These are phyloP conservation scores for Sepiola atlantica DNA, from an alignment of 2,888 invertebrate genomes.

Conservation along the genomic window DNA sequence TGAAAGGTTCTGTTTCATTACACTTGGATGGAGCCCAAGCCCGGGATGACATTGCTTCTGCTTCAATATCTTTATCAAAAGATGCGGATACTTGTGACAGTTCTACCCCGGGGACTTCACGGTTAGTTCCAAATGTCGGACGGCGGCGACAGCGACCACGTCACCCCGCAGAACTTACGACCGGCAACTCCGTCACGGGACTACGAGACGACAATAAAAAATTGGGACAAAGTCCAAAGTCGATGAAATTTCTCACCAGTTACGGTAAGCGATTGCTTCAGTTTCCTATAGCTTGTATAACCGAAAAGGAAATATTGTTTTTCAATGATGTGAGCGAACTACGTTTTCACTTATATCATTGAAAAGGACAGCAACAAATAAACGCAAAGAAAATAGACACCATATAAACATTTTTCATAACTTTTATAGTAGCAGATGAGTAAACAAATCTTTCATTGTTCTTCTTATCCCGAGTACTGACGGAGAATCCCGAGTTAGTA, in stretches of 20 bases:
- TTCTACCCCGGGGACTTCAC: neutral
- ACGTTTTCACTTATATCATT: too few relatives aligned
- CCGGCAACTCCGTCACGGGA: neutral
- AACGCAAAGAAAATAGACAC: too few relatives aligned
- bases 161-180: neutral
- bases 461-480: too few relatives aligned
- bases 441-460: too few relatives aligned
- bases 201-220: constrained; percentile 37
- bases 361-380: too few relatives aligned
- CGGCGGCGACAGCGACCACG: neutral
- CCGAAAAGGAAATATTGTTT: neutral
- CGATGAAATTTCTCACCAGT: constrained; percentile 65
- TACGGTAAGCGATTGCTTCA: constrained; percentile 60
- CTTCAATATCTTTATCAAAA: neutral
- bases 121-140: neutral
- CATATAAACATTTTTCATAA: too few relatives aligned
- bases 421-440: too few relatives aligned
- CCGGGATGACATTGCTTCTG: constrained; percentile 58
- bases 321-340: too few relatives aligned
- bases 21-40: constrained; percentile 69
- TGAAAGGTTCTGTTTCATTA: constrained; percentile 67
- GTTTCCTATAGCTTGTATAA: neutral
- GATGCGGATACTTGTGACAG: neutral
- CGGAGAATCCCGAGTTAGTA: too few relatives aligned
- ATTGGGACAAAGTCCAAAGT: constrained; percentile 58